Base-by-base conservation (phyloP, 2,797 vertebrate genomes). In the Oreochromis grahami region DNA sequence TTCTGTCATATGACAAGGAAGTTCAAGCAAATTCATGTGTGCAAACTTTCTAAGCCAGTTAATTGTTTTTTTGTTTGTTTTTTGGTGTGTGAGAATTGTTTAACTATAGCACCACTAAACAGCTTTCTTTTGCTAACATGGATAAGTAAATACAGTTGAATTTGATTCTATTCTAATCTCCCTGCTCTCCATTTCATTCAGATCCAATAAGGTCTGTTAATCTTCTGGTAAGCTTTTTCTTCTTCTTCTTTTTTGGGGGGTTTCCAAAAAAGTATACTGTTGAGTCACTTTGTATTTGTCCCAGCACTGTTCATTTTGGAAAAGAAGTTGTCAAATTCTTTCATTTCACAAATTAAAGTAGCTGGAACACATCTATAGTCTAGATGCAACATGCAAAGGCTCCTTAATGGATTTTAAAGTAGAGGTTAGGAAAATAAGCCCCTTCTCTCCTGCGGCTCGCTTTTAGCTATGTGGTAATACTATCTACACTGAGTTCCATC, bases 351-450 rank as follows among this genome's bases (percentile, higher is more conserved):
- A 80, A 85, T 80, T 1, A 41, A 51, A 24, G 13, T 82, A 26
- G 26, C 3, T 52, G 4, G 36, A 68, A 19, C 68, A 63, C 55
- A 77, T 84, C 41, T 82, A 79, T 74, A 78, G 86, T 87, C 77
- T 80, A 8, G 29, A 36, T 68, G 85, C 70, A 83, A 91, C 85
- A 85, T 87, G 60, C 68, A 65, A 19, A 21, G 50, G 15, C 41
- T 80, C 60, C 5, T 7, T 88, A 88, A 93, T 93, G 90, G 90
- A 91, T 88, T 90, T 90, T 91, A 88, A 84, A 91, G 78, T 85
- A 81, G 76, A 79, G 70, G 36, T 79, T 86, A 85, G 77, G 72
- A 84, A 87, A 85, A 89, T 77, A 81, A 81, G 52, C 48, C 50
- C 29, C 6, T 70, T 70, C 17, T 76, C 84, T 74, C 60, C 77